Percentiles rank a stretch among this genome's conserved stretches.
These are phyloP conservation scores for Brevimyrus niger DNA, from an alignment of 2,113 vertebrate genomes.

Conservation along the genomic window DNA sequence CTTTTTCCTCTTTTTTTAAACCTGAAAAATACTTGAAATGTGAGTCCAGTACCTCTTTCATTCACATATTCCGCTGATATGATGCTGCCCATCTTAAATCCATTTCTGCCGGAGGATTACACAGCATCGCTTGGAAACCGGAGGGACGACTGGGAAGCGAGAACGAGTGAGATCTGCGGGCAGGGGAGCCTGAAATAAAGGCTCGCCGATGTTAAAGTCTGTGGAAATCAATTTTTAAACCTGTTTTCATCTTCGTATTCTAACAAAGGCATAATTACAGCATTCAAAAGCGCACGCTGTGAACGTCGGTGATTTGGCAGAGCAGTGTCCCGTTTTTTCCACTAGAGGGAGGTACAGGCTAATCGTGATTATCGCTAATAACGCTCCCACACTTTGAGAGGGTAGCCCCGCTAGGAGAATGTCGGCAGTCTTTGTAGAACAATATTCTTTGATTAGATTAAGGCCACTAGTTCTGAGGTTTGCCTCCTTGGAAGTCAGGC, in stretches of 20 bases:
- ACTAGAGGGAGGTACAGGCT: conserved; percentile 82
- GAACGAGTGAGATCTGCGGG: not conserved
- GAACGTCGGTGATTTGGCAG: not conserved
- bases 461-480: conserved; percentile 74
- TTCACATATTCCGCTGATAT: not conserved
- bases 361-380: conserved; percentile 26
- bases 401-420: conserved; percentile 57
- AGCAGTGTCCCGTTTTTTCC: conserved; percentile 40
- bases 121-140: conserved; percentile 9
- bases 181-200: conserved; percentile 2
- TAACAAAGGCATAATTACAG: not conserved
- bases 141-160: not conserved
- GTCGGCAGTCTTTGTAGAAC: conserved; percentile 55
- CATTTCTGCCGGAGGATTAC: conserved; percentile 16
- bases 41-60: conserved; percentile 4
- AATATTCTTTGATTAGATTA: conserved; percentile 80
- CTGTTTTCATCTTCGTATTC: conserved; percentile 9
- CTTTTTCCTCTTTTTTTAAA: not conserved
- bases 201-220: not conserved
- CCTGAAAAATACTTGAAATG: not conserved
- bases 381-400: conserved; percentile 41
- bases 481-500: not conserved
- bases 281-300: not conserved
- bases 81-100: conserved; percentile 6
- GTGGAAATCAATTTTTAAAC: conserved; percentile 13